A percentile compares a stretch with the other conserved stretches of the same genome.
These are phyloP conservation scores for Ooceraea biroi DNA, from an alignment of 1,140 invertebrate genomes.

Conservation along the genomic window DNA sequence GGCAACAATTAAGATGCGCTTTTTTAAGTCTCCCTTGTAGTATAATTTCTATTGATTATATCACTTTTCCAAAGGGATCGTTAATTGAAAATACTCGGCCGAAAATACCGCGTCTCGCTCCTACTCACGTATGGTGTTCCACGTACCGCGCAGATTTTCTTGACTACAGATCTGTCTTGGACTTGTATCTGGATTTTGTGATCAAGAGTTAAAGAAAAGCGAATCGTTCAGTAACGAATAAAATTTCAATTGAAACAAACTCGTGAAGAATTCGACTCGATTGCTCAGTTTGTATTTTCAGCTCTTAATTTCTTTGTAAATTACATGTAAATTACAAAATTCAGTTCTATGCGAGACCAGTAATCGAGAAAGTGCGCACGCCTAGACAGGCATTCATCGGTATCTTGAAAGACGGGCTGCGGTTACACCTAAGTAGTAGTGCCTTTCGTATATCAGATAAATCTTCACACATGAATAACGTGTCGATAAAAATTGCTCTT, in stretches of 20 bases:
- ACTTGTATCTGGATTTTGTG: background rate
- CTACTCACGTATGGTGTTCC: conserved; percentile 7
- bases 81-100: conserved; percentile 48
- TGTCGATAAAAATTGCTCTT: conserved; percentile 4
- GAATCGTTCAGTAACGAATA: background rate
- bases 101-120: conserved; percentile 47
- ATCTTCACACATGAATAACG: conserved; percentile 8
- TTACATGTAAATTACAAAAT: background rate
- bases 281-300: background rate
- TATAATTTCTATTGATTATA: conserved; percentile 43
- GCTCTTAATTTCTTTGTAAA: background rate
- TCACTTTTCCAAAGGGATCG: conserved; percentile 38
- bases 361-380: conserved; percentile 15
- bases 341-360: background rate
- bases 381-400: background rate
- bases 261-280: background rate
- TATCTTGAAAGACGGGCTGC: conserved; percentile 27
- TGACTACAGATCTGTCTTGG: background rate
- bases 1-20: conserved; percentile 36
- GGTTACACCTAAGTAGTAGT: conserved; percentile 47
- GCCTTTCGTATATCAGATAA: conserved; percentile 20
- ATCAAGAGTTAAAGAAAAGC: too few species aligned
- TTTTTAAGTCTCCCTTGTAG: conserved; percentile 54
- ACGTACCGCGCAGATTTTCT: background rate
- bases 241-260: background rate